phyloP scores from a whole-genome alignment of 2,888 invertebrate species.

The Orthosia incerta region DNA sequence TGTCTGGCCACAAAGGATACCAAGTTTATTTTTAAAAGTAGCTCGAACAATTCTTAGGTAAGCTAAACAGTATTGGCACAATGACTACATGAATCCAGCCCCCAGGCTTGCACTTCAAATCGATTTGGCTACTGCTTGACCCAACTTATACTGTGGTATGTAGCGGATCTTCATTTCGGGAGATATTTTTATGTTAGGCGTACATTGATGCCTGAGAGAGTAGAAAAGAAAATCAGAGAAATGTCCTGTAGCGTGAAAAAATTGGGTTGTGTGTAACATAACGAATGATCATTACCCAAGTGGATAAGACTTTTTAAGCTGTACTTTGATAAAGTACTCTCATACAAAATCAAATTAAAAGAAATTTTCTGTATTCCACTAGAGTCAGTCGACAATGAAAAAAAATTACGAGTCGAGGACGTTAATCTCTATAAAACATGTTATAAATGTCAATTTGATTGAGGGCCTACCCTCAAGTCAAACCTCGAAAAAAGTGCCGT shows the following conservation, averaged over 20 bases:
- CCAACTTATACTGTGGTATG: constrained; percentile 62
- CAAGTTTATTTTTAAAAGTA: constrained; percentile 75
- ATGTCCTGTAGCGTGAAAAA: too few relatives aligned
- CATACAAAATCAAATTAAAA: too few relatives aligned
- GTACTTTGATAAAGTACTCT: too few relatives aligned
- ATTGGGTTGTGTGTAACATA: background rate
- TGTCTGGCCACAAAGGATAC: constrained; percentile 71
- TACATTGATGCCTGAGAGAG: constrained; percentile 53
- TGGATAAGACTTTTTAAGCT: too few relatives aligned
- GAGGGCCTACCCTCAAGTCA: too few relatives aligned
- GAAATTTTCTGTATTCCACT: too few relatives aligned
- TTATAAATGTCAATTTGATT: too few relatives aligned
- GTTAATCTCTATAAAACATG: too few relatives aligned
- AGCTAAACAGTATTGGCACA: constrained; percentile 76
- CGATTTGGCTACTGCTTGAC: constrained; percentile 81
- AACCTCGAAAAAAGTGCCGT: too few relatives aligned
- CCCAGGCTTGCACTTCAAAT: constrained; percentile 74
- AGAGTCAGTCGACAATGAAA: too few relatives aligned
- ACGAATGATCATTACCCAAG: background rate
- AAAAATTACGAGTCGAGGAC: too few relatives aligned
- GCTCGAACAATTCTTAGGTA: constrained; percentile 74
- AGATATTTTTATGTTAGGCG: constrained; percentile 9
- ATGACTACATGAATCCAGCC: constrained; percentile 73
- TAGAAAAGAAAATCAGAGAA: background rate
- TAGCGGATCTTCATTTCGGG: background rate